phyloP scores from a whole-genome alignment of 2,888 invertebrate species.

The Mesorhabditis spiculigera region DNA sequence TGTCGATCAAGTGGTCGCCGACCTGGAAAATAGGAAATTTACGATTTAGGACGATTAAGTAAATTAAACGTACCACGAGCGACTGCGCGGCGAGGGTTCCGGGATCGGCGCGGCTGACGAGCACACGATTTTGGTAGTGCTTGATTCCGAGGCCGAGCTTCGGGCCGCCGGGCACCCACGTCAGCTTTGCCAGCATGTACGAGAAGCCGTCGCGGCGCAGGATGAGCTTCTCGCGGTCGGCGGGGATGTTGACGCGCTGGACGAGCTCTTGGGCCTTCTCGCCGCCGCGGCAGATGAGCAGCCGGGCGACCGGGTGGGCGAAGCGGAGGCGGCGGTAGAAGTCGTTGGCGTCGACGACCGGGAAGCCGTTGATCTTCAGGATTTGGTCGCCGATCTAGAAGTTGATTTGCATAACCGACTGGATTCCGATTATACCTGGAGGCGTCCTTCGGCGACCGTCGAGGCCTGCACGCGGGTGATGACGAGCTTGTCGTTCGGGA shows the following conservation, averaged over 20 bases:
- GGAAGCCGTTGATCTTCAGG: constrained; percentile 32
- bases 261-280: constrained; percentile 33
- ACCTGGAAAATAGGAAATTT: constrained; percentile 3
- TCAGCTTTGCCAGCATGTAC: constrained; percentile 29
- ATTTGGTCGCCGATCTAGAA: constrained; percentile 47
- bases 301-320: constrained; percentile 34
- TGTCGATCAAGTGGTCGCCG: constrained; percentile 30
- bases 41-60: neutral
- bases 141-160: constrained; percentile 50
- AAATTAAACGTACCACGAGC: constrained; percentile 14
- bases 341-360: constrained; percentile 33
- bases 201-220: constrained; percentile 45
- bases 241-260: constrained; percentile 40
- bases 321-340: constrained; percentile 45
- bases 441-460: constrained; percentile 48
- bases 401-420: too few species aligned
- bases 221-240: constrained; percentile 44
- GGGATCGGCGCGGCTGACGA: constrained; percentile 40
- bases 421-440: constrained; percentile 25
- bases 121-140: constrained; percentile 49
- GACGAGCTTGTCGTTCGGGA: constrained; percentile 50
- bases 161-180: constrained; percentile 39
- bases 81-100: constrained; percentile 35
- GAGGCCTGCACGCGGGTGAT: constrained; percentile 45
- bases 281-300: constrained; percentile 28